Percentiles rank a stretch among this genome's conserved stretches.
These are phyloP conservation scores for Melanostoma mellinum DNA, from an alignment of 2,888 invertebrate genomes.

Conservation along the genomic window DNA sequence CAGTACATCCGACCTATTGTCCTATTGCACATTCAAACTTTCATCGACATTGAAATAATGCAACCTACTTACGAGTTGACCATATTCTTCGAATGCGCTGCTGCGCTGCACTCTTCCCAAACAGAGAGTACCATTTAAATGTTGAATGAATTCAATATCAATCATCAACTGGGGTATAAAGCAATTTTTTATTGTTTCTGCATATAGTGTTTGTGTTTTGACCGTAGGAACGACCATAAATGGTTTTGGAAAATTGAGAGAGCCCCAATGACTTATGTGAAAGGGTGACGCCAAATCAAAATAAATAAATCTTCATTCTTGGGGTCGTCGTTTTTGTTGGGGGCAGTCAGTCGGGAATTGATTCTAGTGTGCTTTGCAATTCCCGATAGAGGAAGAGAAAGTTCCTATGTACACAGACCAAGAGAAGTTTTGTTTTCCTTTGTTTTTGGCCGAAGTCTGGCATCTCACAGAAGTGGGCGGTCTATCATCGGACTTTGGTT, in stretches of 20 bases:
- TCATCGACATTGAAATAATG: constrained; percentile 60
- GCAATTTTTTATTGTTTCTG: constrained; percentile 22
- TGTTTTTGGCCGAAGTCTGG: constrained; percentile 22
- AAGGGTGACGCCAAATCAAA: constrained; percentile 64
- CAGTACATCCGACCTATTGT: constrained; percentile 4
- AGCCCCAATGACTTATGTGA: constrained; percentile 62
- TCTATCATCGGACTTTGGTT: constrained; percentile 46
- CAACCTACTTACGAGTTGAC: constrained; percentile 61
- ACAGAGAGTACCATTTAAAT: constrained; percentile 39
- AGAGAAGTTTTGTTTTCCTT: constrained; percentile 15
- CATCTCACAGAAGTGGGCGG: constrained; percentile 51
- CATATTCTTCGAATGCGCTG: constrained; percentile 3
- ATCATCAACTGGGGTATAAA: constrained; percentile 52
- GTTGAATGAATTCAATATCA: constrained; percentile 63
- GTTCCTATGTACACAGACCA: constrained; percentile 20
- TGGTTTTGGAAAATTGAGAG: constrained; percentile 34
- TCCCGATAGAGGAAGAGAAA: constrained; percentile 53
- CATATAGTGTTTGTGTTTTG: constrained; percentile 9
- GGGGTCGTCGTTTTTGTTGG: constrained; percentile 10
- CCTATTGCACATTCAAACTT: constrained; percentile 42
- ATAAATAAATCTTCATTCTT: constrained; percentile 65
- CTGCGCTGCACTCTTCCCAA: neutral
- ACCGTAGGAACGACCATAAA: constrained; percentile 42
- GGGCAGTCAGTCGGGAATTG: constrained; percentile 3
- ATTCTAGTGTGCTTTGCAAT: constrained; percentile 35